Conservation (phyloP, 2,888 invertebrate species). For the Cheilosia variabilis region DNA sequence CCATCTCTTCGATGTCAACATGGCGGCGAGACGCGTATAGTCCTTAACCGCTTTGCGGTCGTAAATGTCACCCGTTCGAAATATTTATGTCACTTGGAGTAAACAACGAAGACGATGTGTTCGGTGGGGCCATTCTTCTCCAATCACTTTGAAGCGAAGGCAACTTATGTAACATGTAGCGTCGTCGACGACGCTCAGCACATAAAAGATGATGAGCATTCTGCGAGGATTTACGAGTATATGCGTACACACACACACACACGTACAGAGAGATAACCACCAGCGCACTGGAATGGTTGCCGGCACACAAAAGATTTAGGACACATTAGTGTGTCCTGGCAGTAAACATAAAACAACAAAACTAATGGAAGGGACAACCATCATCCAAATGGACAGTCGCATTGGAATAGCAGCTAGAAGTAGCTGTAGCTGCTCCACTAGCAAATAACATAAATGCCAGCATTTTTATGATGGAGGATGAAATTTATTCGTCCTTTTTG, state of each 20-base stretch:
- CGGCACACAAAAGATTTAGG: slow-evolving; percentile 65
- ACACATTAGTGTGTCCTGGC: slow-evolving; percentile 74
- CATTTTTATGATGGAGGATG: slow-evolving; percentile 73
- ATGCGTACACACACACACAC: slow-evolving; percentile 36
- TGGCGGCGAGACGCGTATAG: slow-evolving; percentile 54
- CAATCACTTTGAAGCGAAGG: slow-evolving; percentile 72
- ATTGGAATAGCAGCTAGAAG: slow-evolving; percentile 54
- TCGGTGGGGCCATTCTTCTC: slow-evolving; percentile 27
- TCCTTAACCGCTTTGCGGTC: slow-evolving; percentile 75
- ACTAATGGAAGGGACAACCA: slow-evolving; percentile 74
- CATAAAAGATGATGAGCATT: slow-evolving; percentile 76
- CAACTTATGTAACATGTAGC: slow-evolving; percentile 71
- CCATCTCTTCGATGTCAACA: slow-evolving; percentile 46
- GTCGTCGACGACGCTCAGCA: slow-evolving; percentile 34
- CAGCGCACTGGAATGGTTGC: slow-evolving; percentile 35
- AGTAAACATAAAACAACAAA: slow-evolving; percentile 72
- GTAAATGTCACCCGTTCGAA: slow-evolving; percentile 75
- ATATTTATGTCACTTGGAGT: slow-evolving; percentile 74
- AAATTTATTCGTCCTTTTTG: slow-evolving; percentile 75
- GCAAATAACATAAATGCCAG: slow-evolving; percentile 74
- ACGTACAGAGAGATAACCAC: slow-evolving; percentile 44
- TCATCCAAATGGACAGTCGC: slow-evolving; percentile 72
- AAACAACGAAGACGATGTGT: slow-evolving; percentile 55
- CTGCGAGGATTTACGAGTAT: slow-evolving; percentile 59
- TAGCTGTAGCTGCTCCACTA: slow-evolving; percentile 21